Evolutionary conservation across 2,113 vertebrate genomes (phyloP), one percentile per base, ranked within the genome.

Genomic region (Cathartes aura): DNA sequence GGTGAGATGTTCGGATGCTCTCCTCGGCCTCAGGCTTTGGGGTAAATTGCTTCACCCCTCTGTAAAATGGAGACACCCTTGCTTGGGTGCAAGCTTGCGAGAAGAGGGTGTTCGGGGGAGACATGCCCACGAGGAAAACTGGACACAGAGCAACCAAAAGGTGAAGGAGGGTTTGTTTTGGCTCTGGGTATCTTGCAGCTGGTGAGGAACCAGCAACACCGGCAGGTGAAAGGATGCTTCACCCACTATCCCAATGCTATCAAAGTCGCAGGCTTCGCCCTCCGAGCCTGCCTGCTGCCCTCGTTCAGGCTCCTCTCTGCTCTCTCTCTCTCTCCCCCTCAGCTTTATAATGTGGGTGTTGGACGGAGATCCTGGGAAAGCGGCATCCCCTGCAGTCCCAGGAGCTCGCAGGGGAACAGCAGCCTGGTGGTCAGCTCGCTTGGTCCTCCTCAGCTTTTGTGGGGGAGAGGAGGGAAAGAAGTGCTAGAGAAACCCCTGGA

Each of bases 291-390:
- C 42, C 64, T 0, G 7, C 67, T 82, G 75, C 58, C 53, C 71
- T 83, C 5, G 2, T 55, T 53, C 64, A 9, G 50, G 78, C 62
- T 95, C 68, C 59, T 70, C 76, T 48, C 72, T 50, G 6, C 50
- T 86, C 79, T 56, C 64, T 27, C 48, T 19, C 43, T 21, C n/a
- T 55, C 38, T 47, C 32, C 36, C 76, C 50, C 73, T 15, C n/a
- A 15, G 75, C 60, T 64, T 11, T 56, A 4, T 2, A 38, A 12
- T 0, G 84, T 48, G 96, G 87, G 64, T 82, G 93, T 91, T 89
- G 90, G 78, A 94, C 0, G 11, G 64, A 71, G 87, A 19, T 72
- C 90, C 95, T 96, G 96, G 97, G 97, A 97, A 96, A 89, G 87
- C 23, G 8, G 91, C 89, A 90, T 75, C 92, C 87, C 36, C 53